Base-by-base conservation (phyloP, 2,113 vertebrate genomes). In the Cepphus grylle region DNA sequence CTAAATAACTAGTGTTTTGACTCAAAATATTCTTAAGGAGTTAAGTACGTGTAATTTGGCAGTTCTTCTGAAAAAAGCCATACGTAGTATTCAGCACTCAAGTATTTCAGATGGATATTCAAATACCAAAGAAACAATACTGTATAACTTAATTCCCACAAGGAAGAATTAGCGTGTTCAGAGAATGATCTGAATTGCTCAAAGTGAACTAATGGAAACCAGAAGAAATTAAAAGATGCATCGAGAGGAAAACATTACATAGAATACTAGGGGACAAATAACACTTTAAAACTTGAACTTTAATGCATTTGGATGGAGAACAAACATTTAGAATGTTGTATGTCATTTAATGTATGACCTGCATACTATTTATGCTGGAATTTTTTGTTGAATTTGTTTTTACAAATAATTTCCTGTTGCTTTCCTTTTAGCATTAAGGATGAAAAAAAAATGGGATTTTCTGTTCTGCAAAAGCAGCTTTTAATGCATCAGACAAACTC, bases 91-190 rank as follows among this genome's bases (percentile, higher is more conserved):
- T 94, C 40, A 63, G 66, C 80, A 94, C 36, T 49, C 52, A 58
- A 67, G 63, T 80, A 92, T 88, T 90, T 94, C 88, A 87, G 52
- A 94, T 58, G 56, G 79, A 36, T 67, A 65, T 78, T 95, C 49
- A 86, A 87, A 90, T 52, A 74, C 40, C 50, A 55, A 67, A 59
- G 81, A 95, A 93, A 83, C 92, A 91, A 95, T 90, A 91, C 27
- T 67, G 42, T 91, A 32, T 67, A 96, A 91, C 45, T 88, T 66
- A 81, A 95, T 78, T 76, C 72, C 63, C 62, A 91, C 25, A 88
- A 70, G 47, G 95, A 95, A 91, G 56, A 70, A 96, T 40, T 12
- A 23, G 49, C 56, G 77, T 89, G n/a, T 94, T 84, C 32, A 58
- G 63, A 81, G 59, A 95, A 92, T 40, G 20, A 95, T 90, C 43